These are phyloP conservation scores for Hepsetus odoe DNA, from an alignment of 2,113 vertebrate genomes.

Conservation along the genomic window DNA sequence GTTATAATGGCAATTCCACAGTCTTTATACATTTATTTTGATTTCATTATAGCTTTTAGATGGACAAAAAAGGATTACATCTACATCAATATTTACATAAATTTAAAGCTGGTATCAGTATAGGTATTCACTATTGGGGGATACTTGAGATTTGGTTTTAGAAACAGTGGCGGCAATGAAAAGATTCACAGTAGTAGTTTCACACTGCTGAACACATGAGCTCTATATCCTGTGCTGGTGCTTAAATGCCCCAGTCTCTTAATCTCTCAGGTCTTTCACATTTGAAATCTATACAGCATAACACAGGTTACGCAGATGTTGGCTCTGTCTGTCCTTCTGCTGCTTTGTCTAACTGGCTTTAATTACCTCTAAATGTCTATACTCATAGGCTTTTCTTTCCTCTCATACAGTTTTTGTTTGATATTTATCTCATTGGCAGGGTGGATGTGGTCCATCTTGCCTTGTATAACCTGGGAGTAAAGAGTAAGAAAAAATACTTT, in stretches of 20 bases:
- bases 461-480: constrained; percentile 92
- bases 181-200: background rate
- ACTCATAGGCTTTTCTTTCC: background rate
- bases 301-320: constrained; percentile 35
- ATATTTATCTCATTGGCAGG: constrained; percentile 70
- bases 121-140: background rate
- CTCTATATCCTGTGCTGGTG: background rate
- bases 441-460: constrained; percentile 94
- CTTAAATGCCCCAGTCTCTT: constrained; percentile 39
- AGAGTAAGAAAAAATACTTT: constrained; percentile 98
- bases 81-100: background rate
- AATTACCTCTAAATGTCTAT: background rate
- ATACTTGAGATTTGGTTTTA: background rate
- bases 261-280: constrained; percentile 20
- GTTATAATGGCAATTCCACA: too few relatives aligned
- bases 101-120: background rate
- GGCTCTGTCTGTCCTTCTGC: background rate
- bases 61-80: too few relatives aligned
- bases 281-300: constrained; percentile 22
- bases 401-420: background rate
- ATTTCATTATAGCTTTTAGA: too few relatives aligned
- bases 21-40: too few relatives aligned
- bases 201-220: background rate
- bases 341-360: background rate
- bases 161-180: background rate